Evolutionary conservation across 2,113 vertebrate genomes (phyloP), one percentile per base, ranked within the genome.

Genomic region (Phyllostomus discolor): DNA sequence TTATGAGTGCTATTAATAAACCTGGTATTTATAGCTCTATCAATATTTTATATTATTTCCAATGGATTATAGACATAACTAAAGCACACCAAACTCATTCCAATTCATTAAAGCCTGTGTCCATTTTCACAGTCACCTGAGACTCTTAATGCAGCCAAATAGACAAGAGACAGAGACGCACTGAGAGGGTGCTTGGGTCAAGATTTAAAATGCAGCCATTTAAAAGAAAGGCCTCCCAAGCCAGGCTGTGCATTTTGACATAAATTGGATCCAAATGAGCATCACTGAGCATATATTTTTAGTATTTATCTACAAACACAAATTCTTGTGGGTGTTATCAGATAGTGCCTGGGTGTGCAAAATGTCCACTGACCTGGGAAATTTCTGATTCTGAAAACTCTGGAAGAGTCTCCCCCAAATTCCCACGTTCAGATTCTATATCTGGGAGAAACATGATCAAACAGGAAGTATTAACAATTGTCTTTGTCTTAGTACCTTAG

Each of bases 11-110:
- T 95, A 82, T 66, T 82, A 35, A 91, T 67, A 92, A 91, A 87
- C 46, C 16, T 66, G 31, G 33, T 87, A 89, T 81, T 82, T 96
- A 94, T 48, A 95, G 38, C 38, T 86, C 31, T 41, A 57, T 64
- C 22, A 82, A 91, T 52, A 90, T 72, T 94, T 94, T 72, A 59
- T 87, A 59, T 76, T 76, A 89, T 93, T 95, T 95, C 79, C 31
- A 72, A 26, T 82, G 41, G 10, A 66, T 35, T 92, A n/a, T 33
- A n/a, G 31, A 91, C 20, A 57, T 35, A 67, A 20, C 82, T 22
- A 76, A 85, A 72, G 52, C 3, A 43, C 69, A 83, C 24, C 24
- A n/a, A 91, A 82, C n/a, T 7, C 31, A 79, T 69, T 52, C 15
- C 69, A 92, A 73, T n/a, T 82, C 66, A 93, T 66, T 78, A 76